Conservation (phyloP, 1,140 invertebrate species). For the Lerema accius region DNA sequence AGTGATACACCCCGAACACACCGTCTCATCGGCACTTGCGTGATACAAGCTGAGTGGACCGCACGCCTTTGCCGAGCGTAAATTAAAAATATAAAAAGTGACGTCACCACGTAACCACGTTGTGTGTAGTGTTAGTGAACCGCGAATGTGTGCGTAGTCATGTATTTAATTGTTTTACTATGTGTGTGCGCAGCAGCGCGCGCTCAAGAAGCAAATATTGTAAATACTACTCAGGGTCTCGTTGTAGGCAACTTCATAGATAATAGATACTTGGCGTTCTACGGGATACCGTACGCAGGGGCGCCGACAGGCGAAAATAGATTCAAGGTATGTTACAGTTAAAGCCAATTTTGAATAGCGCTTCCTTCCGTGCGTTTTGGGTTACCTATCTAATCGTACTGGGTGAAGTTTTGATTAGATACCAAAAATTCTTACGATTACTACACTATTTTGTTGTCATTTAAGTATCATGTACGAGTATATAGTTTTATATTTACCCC, state of each 20-base stretch:
- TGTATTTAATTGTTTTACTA: conserved; percentile 46
- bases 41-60: conserved; percentile 1
- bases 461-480: no score
- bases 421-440: no score
- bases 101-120: neutral
- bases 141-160: conserved; percentile 33
- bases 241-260: conserved; percentile 50
- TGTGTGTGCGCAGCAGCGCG: conserved; percentile 43
- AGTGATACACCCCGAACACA: neutral
- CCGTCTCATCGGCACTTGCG: neutral
- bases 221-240: conserved; percentile 60
- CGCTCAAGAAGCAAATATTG: conserved; percentile 46
- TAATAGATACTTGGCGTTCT: conserved; percentile 58
- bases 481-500: no score
- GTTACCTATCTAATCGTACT: conserved; percentile 4
- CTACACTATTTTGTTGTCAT: no score
- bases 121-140: conserved; percentile 8
- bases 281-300: conserved; percentile 63
- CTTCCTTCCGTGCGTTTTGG: no score
- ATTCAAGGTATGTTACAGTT: conserved; percentile 58
- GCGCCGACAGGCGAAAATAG: conserved; percentile 50
- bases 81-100: conserved; percentile 6
- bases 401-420: conserved; percentile 17
- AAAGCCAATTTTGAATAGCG: conserved; percentile 13
- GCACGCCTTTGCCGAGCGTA: neutral